These are phyloP conservation scores for Ceratina australensis DNA, from an alignment of 1,140 invertebrate species.

Conservation along the genomic window DNA sequence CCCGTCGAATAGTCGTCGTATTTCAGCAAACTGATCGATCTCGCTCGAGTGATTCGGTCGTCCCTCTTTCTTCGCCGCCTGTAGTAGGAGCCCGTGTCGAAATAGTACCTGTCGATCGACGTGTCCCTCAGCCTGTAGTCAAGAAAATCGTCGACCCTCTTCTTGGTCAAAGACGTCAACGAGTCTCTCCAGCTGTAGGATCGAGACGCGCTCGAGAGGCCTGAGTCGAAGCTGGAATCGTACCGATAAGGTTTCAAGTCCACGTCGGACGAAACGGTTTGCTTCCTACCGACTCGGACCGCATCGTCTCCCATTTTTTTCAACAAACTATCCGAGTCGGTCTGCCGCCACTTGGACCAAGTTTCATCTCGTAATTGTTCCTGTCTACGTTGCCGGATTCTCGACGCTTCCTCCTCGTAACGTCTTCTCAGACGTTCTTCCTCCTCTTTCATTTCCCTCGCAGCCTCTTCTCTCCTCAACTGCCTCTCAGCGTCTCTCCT, in stretches of 20 bases:
- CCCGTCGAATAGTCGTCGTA: slow-evolving; percentile 56
- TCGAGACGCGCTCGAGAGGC: slow-evolving; percentile 40
- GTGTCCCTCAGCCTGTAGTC: slow-evolving; percentile 52
- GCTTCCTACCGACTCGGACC: not conserved
- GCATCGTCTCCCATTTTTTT: slow-evolving; percentile 30
- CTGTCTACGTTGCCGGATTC: slow-evolving; percentile 43
- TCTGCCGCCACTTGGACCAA: slow-evolving; percentile 45
- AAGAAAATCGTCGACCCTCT: slow-evolving; percentile 47
- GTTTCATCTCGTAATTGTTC: slow-evolving; percentile 58
- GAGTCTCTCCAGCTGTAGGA: slow-evolving; percentile 60
- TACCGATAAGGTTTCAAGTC: slow-evolving; percentile 27
- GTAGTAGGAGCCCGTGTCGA: slow-evolving; percentile 40
- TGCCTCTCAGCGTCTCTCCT: slow-evolving; percentile 49
- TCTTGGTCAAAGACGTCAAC: slow-evolving; percentile 33
- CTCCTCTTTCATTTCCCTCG: slow-evolving; percentile 50
- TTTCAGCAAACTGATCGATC: slow-evolving; percentile 55
- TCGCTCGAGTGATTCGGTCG: slow-evolving; percentile 47
- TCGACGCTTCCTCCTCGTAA: slow-evolving; percentile 43
- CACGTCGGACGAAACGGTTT: slow-evolving; percentile 10
- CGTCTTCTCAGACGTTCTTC: slow-evolving; percentile 49
- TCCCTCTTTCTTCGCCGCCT: slow-evolving; percentile 48
- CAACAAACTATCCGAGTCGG: slow-evolving; percentile 42
- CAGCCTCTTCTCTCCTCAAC: slow-evolving; percentile 51
- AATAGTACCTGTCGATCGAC: slow-evolving; percentile 49
- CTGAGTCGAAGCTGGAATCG: slow-evolving; percentile 33